phyloP scores from a whole-genome alignment of 2,797 vertebrate species.

The Cuniculus paca region DNA sequence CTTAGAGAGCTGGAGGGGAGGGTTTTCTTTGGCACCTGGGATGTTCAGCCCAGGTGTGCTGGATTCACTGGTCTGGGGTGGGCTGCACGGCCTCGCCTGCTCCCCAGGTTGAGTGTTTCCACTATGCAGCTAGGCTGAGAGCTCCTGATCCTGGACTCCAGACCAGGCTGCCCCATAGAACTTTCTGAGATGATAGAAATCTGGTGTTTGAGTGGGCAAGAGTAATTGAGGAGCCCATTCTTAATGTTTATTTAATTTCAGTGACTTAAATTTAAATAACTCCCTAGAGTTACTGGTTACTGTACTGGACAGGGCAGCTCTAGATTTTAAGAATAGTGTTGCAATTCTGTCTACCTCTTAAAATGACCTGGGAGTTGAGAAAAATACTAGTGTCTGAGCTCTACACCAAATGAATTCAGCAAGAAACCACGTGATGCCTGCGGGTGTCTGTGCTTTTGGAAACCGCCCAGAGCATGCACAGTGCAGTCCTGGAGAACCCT shows the following conservation, averaged over 20 bases:
- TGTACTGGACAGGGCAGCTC: not conserved
- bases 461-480: not conserved
- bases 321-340: not conserved
- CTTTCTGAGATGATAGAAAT: not conserved
- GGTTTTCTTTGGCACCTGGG: not conserved
- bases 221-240: not conserved
- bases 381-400: not conserved
- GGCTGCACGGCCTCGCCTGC: accelerated
- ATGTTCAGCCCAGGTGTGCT: not conserved
- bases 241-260: constrained; percentile 31
- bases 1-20: not conserved
- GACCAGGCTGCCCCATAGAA: not conserved
- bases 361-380: not conserved
- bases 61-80: not conserved
- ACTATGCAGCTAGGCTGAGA: not conserved
- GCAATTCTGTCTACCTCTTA: not conserved
- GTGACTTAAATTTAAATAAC: not conserved
- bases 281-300: not conserved
- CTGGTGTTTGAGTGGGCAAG: not conserved
- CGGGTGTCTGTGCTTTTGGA: not conserved
- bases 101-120: not conserved
- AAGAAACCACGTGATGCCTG: not conserved
- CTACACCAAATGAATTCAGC: not conserved
- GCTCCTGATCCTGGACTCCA: not conserved
- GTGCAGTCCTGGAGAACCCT: not conserved